These are phyloP conservation scores for Himalopsyche kuldschensis DNA, from an alignment of 2,888 invertebrate species.

Conservation along the genomic window DNA sequence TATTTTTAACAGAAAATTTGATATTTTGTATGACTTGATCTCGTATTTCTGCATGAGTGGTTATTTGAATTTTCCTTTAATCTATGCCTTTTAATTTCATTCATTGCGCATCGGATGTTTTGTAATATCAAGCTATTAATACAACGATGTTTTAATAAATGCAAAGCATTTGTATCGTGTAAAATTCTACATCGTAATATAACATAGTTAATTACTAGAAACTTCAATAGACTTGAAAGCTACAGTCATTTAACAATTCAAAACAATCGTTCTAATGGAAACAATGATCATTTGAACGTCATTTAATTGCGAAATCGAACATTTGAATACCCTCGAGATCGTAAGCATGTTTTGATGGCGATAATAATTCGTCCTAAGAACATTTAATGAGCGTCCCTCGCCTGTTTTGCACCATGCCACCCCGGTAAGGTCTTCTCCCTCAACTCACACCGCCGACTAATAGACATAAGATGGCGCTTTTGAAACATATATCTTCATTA, in stretches of 20 bases:
- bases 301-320: not conserved
- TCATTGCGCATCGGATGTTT: too few species aligned
- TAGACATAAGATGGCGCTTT: constrained; percentile 37
- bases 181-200: too few species aligned
- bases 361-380: constrained; percentile 36
- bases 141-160: too few species aligned
- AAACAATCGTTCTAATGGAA: not conserved
- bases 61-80: too few species aligned
- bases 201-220: not conserved
- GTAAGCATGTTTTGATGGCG: constrained; percentile 38
- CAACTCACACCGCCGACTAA: constrained; percentile 15
- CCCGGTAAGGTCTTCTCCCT: not conserved
- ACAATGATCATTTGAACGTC: not conserved
- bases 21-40: too few species aligned
- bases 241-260: not conserved
- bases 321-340: constrained; percentile 8
- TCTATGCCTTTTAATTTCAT: too few species aligned
- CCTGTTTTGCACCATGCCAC: not conserved
- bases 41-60: too few species aligned
- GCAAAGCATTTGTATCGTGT: too few species aligned
- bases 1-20: too few species aligned
- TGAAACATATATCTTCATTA: constrained; percentile 38
- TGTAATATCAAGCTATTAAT: too few species aligned
- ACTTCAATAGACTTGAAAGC: not conserved
- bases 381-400: constrained; percentile 34